Conservation (phyloP, 2,113 vertebrate species). For the Setophaga coronata region DNA sequence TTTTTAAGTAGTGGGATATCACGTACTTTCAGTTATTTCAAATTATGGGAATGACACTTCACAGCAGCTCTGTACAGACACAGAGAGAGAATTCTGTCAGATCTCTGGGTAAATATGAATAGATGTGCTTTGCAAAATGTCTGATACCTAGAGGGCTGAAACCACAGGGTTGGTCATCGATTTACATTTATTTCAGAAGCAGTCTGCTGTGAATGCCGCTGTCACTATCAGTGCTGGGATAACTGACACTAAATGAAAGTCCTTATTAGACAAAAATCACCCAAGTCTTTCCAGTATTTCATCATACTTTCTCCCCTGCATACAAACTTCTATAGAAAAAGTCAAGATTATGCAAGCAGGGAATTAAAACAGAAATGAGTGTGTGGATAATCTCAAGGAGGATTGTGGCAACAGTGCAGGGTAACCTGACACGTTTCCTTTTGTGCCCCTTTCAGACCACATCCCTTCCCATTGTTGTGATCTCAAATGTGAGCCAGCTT, state of each 20-base stretch:
- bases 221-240: neutral
- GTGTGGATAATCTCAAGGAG: neutral
- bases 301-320: neutral
- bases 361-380: neutral
- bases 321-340: neutral
- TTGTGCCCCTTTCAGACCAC: constrained; percentile 77
- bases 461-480: constrained; percentile 93
- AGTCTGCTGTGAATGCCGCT: neutral
- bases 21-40: neutral
- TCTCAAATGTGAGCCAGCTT: constrained; percentile 96
- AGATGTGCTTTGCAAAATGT: neutral
- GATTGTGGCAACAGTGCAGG: neutral
- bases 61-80: neutral
- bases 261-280: neutral
- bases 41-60: neutral
- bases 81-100: neutral
- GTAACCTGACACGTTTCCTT: neutral
- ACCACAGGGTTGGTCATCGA: neutral
- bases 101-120: neutral
- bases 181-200: neutral
- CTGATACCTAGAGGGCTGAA: neutral
- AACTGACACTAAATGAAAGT: neutral
- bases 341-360: neutral
- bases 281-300: neutral
- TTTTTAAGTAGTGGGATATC: neutral